A percentile compares a stretch with the other conserved stretches of the same genome.
These are phyloP conservation scores for Leptatherina wallacei DNA, from an alignment of 2,797 vertebrate species.

Conservation along the genomic window DNA sequence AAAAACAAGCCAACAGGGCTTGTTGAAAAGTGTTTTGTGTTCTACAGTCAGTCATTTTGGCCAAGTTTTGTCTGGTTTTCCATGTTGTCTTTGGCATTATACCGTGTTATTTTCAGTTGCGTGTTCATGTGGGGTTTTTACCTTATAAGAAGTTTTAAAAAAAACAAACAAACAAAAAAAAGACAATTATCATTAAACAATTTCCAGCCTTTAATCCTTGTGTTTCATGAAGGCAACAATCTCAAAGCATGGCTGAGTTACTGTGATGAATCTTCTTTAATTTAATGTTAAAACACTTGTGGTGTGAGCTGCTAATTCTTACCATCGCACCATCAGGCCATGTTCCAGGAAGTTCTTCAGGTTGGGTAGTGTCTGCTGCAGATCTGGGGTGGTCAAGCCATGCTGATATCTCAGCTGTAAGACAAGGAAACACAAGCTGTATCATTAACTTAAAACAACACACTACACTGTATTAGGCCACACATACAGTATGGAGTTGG, in stretches of 20 bases:
- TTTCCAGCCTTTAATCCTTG: background rate
- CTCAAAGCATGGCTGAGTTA: background rate
- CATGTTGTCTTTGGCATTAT: background rate
- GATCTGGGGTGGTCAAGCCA: slow-evolving; percentile 93
- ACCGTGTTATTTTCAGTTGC: background rate
- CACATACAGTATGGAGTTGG: slow-evolving; percentile 7
- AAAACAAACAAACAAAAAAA: no score
- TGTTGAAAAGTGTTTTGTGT: background rate
- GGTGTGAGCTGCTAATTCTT: slow-evolving; percentile 65
- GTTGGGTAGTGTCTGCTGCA: slow-evolving; percentile 97
- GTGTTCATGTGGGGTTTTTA: background rate
- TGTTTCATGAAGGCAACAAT: background rate
- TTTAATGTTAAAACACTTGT: background rate
- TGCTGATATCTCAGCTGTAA: slow-evolving; percentile 96
- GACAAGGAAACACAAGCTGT: slow-evolving; percentile 45
- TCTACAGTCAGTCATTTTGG: background rate
- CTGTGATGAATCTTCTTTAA: background rate
- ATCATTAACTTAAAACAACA: slow-evolving; percentile 57
- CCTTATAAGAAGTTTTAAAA: background rate
- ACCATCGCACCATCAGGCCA: slow-evolving; percentile 96
- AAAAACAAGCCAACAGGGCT: background rate
- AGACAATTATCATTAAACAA: background rate
- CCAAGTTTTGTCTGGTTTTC: background rate
- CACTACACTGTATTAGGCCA: slow-evolving; percentile 12
- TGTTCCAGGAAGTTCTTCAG: slow-evolving; percentile 97